Evolutionary conservation across 2,888 invertebrate species (phyloP), one percentile per base, ranked within the genome.

Genomic region (Acrocyrtus sp.): DNA sequence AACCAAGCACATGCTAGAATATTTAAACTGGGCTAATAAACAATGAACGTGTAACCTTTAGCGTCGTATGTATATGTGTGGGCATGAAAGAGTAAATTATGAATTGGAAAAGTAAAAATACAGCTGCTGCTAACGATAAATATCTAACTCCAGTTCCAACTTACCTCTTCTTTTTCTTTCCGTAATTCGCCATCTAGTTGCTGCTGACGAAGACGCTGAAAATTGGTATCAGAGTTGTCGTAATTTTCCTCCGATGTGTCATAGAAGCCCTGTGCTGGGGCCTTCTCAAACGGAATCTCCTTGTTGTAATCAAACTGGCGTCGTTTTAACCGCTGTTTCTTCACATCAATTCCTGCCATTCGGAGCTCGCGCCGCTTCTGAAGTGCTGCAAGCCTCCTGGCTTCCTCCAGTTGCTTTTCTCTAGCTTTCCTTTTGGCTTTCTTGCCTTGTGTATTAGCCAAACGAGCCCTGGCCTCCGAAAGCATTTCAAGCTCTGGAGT

Each of bases 331-430:
- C 83, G 82, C 22, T 82, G 81, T 8, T 83, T 82, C n/a, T 81
- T 82, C 19, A 85, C 77, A 51, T 83, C 90, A 76, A 99, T 98
- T 4, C 99, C 99, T 21, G 99, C 99, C 75, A 98, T 98, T 80
- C 97, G 90, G 48, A 99, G 86, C 85, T 99, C 99, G 45, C 99
- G 87, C n/a, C 98, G 89, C 85, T 99, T 99, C 82, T 84, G 99
- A 62, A 99, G 85, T 0, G 98, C 95, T 0, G 99, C 99, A 50
- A 99, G 87, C 19, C 99, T 88, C 26, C 98, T 88, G 0, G 99
- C 99, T 85, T 99, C 99, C 84, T 99, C 98, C 78, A 99, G 86
- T 84, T 99, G 99, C 85, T 98, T 98, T 84, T 99, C 99, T 47
- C 99, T 89, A 0, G 99, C 99, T 85, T 95, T 95, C 74, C 95